Evolutionary conservation across 2,113 vertebrate species (phyloP).

Genomic region (Larimichthys crocea): DNA sequence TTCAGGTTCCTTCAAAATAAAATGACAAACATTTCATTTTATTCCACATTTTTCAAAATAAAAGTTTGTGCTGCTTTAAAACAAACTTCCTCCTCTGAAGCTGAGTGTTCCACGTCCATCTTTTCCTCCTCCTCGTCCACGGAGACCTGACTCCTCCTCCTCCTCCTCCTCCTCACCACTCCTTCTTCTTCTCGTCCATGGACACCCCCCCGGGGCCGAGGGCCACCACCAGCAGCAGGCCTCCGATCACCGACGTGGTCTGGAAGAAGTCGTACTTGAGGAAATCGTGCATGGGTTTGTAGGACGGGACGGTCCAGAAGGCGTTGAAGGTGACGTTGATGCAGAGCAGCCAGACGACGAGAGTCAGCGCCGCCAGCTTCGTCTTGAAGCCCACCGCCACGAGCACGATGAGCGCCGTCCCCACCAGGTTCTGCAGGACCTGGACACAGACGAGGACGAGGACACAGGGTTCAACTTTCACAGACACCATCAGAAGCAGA

Average conservation of each 20-base stretch:
- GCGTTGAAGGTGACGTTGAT: conserved; percentile 95
- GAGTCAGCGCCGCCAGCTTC: conserved; percentile 93
- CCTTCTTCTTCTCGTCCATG: conserved; percentile 98
- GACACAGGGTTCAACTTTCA: too few relatives aligned
- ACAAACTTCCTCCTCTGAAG: neutral
- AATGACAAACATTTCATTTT: too few relatives aligned
- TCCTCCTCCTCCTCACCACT: conserved; percentile 84
- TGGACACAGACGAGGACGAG: conserved; percentile 56
- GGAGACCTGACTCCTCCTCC: conserved; percentile 78
- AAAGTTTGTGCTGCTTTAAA: neutral
- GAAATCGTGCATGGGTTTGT: conserved; percentile 95
- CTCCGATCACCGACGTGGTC: conserved; percentile 94
- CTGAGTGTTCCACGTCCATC: neutral
- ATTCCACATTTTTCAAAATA: conserved; percentile 1
- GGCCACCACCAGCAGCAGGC: conserved; percentile 92
- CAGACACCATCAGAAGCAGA: too few relatives aligned
- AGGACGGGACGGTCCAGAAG: conserved; percentile 91
- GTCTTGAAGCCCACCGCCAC: conserved; percentile 96
- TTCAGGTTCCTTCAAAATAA: too few relatives aligned
- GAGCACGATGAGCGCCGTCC: conserved; percentile 91
- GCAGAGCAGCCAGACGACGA: conserved; percentile 92
- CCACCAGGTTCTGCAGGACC: conserved; percentile 94
- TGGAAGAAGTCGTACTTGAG: conserved; percentile 98
- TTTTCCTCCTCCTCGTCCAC: conserved; percentile 80
- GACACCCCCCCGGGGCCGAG: conserved; percentile 94